Evolutionary conservation across 2,113 vertebrate species (phyloP), one percentile per base, ranked within the genome.

Genomic region (Myrmecophaga tridactyla): DNA sequence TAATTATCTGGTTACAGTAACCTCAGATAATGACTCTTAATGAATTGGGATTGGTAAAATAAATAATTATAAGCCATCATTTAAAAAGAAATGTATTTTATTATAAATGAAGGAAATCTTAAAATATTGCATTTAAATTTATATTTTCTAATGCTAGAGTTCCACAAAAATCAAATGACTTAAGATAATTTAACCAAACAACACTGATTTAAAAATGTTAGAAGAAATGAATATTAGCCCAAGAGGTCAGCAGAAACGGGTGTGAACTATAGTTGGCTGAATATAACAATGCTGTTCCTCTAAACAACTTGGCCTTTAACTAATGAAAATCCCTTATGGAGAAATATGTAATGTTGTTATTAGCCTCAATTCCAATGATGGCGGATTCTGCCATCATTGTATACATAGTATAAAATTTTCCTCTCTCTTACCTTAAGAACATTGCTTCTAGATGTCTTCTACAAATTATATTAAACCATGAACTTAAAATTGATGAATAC

Each of bases 81-180:
- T 36, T 70, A 27, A 81, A 10, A 3, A 25, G 29, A 72, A 48
- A 72, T 29, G 4, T 73, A 86, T 70, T 81, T 73, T 89, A 80
- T 67, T 82, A 39, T 9, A 34, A 1, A 65, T 77, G 12, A 82
- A 70, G 2, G 6, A 41, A 83, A 10, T 23, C 53, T 31, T 86
- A 83, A 83, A 65, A 70, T 39, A 43, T 51, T 67, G n/a, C 36
- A 82, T 46, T 77, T 41, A 58, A 48, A 73, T 58, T 67, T 86
- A 46, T 48, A 21, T 78, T 91, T 89, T 78, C 14, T 78, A 27
- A 56, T n/a, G 34, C 58, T 18, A 81, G 36, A 76, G 31, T 77
- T 82, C 63, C 27, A 63, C 29, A 90, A 77, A 82, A 81, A 39
- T 90, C 17, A 93, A 72, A 69, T 82, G 31, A 95, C 65, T 87